Conservation (phyloP, 2,888 invertebrate genomes). For the Rotaria socialis region DNA sequence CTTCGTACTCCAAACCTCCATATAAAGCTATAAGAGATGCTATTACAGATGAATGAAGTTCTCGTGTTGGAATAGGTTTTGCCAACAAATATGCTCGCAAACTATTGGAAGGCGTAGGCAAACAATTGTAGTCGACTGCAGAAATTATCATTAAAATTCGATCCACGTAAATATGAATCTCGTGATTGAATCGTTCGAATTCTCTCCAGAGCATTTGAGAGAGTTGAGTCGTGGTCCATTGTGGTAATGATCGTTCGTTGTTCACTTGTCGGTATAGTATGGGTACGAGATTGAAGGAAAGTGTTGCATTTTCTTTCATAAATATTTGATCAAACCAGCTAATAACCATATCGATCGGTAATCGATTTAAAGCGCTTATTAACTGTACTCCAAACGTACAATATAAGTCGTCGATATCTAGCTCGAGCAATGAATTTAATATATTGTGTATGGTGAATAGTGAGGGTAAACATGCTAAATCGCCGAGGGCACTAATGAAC, state of each 20-base stretch:
- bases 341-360: neutral
- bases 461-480: neutral
- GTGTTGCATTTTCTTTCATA: neutral
- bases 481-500: neutral
- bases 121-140: neutral
- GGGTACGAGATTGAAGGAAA: neutral
- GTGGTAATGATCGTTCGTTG: neutral
- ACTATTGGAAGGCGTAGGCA: neutral
- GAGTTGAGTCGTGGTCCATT: neutral
- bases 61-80: neutral
- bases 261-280: neutral
- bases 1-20: neutral
- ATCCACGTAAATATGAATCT: neutral
- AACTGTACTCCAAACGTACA: neutral
- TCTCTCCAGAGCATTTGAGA: neutral
- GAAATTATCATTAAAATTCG: neutral
- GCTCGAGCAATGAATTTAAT: neutral
- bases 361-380: neutral
- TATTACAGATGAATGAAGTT: neutral
- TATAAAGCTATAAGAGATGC: neutral
- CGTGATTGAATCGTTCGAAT: neutral
- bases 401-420: neutral
- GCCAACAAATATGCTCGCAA: neutral
- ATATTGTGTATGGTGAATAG: neutral
- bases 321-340: neutral